phyloP scores from a whole-genome alignment of 2,113 vertebrate genomes.

The Chlamydotis undulata region DNA sequence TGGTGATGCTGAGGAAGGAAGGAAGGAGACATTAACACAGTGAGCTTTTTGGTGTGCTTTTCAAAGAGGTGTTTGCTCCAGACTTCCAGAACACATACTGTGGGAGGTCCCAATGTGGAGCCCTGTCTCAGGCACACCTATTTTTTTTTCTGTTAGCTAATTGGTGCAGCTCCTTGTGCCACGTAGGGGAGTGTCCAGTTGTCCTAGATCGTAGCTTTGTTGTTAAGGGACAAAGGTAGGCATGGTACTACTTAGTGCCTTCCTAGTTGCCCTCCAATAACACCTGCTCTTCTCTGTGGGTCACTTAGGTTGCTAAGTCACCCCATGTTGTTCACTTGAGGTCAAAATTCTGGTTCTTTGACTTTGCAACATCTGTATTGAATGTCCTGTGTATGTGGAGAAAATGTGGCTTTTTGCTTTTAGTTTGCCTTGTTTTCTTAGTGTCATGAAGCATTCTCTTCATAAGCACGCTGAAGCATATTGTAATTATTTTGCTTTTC shows the following conservation, averaged over 20 bases:
- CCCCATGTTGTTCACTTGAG: background rate
- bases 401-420: background rate
- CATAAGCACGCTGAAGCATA: background rate
- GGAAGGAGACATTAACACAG: background rate
- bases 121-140: background rate
- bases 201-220: background rate
- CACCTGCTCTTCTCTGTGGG: background rate
- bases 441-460: background rate
- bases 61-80: background rate
- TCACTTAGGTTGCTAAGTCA: background rate
- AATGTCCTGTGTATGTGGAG: background rate
- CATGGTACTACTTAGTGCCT: no score
- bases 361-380: background rate
- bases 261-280: background rate
- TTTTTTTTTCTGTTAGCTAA: background rate
- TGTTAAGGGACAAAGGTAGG: background rate
- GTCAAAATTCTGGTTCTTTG: background rate
- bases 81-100: background rate
- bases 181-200: background rate
- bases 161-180: background rate
- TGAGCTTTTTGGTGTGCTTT: background rate
- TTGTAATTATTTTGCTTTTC: background rate
- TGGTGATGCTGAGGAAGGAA: background rate
- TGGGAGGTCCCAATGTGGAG: background rate
- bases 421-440: background rate